These are phyloP conservation scores for Autographa gamma DNA, from an alignment of 2,888 invertebrate genomes.

Conservation along the genomic window DNA sequence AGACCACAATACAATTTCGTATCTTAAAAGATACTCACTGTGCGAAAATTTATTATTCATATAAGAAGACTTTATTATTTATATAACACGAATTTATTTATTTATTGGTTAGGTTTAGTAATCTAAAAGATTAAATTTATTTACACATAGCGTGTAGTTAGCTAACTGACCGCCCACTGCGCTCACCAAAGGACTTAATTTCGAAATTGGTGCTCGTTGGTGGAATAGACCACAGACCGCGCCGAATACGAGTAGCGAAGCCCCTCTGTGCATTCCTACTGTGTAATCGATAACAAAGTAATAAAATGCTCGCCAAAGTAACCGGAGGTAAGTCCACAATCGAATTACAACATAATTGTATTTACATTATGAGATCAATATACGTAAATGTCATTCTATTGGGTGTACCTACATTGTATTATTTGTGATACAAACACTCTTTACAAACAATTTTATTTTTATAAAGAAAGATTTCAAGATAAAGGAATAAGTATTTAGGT, in stretches of 20 bases:
- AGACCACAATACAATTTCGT: no score
- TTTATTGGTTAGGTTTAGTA: background rate
- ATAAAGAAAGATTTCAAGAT: background rate
- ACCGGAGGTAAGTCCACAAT: background rate
- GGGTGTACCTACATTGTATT: no score
- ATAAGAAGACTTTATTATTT: no score
- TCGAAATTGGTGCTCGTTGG: conserved; percentile 40
- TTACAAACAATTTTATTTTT: background rate
- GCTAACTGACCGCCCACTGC: conserved; percentile 19
- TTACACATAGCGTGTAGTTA: conserved; percentile 3
- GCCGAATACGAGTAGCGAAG: conserved; percentile 18
- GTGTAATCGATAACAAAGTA: conserved; percentile 13
- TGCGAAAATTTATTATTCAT: no score
- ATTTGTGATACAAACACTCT: background rate
- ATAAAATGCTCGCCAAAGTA: conserved; percentile 9
- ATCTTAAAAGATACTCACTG: no score
- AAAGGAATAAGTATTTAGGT: background rate
- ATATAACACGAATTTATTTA: background rate
- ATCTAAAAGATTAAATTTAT: background rate
- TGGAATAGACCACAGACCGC: conserved; percentile 28
- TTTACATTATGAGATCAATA: no score
- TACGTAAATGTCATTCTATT: no score
- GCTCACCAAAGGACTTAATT: conserved; percentile 34
- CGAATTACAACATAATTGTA: background rate
- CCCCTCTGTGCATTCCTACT: conserved; percentile 27